phyloP scores from a whole-genome alignment of 2,888 invertebrate species.

The Zonitis immaculata region DNA sequence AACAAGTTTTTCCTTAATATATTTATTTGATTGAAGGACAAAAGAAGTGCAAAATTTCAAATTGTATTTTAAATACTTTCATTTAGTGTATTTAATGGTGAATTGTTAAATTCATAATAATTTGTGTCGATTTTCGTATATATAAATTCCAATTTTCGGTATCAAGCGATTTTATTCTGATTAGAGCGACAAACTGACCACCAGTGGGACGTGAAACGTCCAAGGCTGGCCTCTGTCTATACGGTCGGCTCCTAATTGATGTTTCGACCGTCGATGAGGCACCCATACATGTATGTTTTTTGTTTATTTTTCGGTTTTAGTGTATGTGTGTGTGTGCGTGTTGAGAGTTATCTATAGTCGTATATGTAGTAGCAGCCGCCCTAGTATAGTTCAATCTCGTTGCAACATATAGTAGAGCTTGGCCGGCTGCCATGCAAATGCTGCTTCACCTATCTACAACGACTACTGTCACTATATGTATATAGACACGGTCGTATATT shows the following conservation, averaged over 20 bases:
- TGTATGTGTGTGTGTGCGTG: neutral
- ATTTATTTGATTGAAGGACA: neutral
- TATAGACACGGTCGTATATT: slow-evolving; percentile 12
- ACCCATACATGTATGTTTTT: neutral
- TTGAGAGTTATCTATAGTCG: too few relatives aligned
- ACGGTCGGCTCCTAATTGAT: slow-evolving; percentile 12
- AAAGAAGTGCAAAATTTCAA: neutral
- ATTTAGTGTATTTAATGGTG: too few relatives aligned
- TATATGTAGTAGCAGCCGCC: too few relatives aligned
- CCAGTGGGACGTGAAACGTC: neutral
- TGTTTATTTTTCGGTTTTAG: neutral
- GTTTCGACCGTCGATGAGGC: neutral
- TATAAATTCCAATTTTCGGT: too few relatives aligned
- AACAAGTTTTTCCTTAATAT: neutral
- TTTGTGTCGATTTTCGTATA: too few relatives aligned
- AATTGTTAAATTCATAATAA: too few relatives aligned
- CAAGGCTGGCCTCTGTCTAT: neutral
- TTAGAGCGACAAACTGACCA: neutral
- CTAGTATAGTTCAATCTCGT: slow-evolving; percentile 2
- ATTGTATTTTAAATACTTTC: too few relatives aligned
- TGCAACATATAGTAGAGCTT: too few relatives aligned
- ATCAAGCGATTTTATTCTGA: neutral
- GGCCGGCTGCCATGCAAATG: slow-evolving; percentile 16
- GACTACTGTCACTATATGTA: slow-evolving; percentile 6
- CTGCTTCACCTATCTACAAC: slow-evolving; percentile 13